These are phyloP conservation scores for Lutra lutra DNA, from an alignment of 2,797 vertebrate genomes.

Conservation along the genomic window DNA sequence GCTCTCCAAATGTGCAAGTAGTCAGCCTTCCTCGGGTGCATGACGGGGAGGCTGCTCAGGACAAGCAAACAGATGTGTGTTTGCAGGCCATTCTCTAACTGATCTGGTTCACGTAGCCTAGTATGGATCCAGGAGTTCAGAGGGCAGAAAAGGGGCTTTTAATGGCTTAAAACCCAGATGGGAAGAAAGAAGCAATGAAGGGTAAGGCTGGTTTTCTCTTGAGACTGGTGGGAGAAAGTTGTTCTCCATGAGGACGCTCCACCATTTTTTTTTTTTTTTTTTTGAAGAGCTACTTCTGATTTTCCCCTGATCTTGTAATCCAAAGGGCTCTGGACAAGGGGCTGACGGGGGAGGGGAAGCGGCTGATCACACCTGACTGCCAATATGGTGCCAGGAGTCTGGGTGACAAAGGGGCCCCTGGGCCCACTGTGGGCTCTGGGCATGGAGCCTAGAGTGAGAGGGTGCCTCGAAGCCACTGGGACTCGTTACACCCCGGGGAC, in stretches of 20 bases:
- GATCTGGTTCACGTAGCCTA: conserved; percentile 14
- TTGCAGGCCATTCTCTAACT: background rate
- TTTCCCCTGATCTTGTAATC: background rate
- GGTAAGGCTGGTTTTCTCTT: background rate
- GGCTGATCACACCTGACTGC: background rate
- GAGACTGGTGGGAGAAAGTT: background rate
- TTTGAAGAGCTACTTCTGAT: too few species aligned
- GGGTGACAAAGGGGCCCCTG: background rate
- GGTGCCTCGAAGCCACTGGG: background rate
- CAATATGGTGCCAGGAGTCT: background rate
- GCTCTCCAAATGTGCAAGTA: conserved; percentile 31
- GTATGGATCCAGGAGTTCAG: background rate
- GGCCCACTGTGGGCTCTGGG: background rate
- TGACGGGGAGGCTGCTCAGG: background rate
- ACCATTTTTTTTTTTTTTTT: background rate
- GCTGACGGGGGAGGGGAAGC: background rate
- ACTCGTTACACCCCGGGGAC: background rate
- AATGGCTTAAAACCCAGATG: background rate
- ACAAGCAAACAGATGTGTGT: background rate
- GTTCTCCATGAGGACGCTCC: background rate
- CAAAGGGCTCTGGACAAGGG: background rate
- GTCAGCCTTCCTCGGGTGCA: background rate
- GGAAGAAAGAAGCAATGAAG: background rate
- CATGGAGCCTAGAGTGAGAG: background rate
- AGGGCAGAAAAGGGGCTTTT: background rate